Evolutionary conservation across 2,888 invertebrate genomes (phyloP).

Genomic region (Erebia palarica): DNA sequence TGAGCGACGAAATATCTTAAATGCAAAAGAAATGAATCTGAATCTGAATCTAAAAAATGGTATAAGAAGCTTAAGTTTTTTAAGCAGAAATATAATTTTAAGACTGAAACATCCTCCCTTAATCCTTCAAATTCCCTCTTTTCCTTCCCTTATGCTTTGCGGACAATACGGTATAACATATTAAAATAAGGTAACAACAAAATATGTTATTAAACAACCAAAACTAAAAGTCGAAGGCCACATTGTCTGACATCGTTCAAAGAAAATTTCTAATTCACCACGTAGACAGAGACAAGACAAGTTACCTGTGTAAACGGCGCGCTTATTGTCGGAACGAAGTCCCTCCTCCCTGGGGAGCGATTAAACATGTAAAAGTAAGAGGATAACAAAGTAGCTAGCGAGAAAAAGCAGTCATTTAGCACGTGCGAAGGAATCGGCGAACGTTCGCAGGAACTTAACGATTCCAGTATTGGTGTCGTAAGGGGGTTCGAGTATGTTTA

Average conservation of each 20-base stretch:
- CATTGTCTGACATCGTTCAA: constrained; percentile 4
- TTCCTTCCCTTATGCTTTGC: no score
- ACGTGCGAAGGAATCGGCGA: constrained; percentile 70
- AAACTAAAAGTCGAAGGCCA: background rate
- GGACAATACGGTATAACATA: no score
- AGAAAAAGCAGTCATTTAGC: constrained; percentile 74
- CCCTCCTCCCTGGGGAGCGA: constrained; percentile 64
- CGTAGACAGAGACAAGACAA: constrained; percentile 22
- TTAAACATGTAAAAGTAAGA: constrained; percentile 80
- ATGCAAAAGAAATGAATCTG: no score
- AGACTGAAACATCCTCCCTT: no score
- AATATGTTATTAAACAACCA: background rate
- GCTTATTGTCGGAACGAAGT: constrained; percentile 29
- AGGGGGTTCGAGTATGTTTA: constrained; percentile 1
- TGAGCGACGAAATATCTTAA: no score
- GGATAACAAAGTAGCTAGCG: constrained; percentile 74
- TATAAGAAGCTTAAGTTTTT: no score
- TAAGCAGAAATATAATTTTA: no score
- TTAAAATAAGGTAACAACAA: no score
- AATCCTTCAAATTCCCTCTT: no score
- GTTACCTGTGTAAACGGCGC: constrained; percentile 29
- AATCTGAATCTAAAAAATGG: no score
- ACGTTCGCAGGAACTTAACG: constrained; percentile 68
- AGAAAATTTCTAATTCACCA: constrained; percentile 21
- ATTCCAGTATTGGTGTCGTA: constrained; percentile 34